Evolutionary conservation across 2,113 vertebrate species (phyloP).

Genomic region (Phodopus roborovskii): DNA sequence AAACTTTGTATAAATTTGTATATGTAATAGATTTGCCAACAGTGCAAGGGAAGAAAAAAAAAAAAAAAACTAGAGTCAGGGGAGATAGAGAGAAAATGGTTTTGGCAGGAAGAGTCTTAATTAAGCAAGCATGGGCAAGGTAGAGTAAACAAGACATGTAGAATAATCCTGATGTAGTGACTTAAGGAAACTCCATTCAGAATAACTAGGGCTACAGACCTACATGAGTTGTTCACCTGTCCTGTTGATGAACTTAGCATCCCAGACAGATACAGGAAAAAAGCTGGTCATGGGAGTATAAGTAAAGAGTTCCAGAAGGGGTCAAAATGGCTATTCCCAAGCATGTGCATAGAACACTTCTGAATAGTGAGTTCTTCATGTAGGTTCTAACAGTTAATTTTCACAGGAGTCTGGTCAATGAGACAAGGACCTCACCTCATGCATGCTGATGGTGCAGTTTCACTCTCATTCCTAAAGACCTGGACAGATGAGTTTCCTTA

Average conservation of each 20-base stretch:
- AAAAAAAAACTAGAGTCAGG: background rate
- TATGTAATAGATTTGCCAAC: background rate
- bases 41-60: background rate
- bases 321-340: background rate
- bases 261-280: no score
- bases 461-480: accelerated
- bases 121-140: constrained; percentile 10
- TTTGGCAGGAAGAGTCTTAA: constrained; percentile 19
- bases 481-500: background rate
- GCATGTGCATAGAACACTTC: background rate
- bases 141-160: constrained; percentile 20
- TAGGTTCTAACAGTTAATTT: background rate
- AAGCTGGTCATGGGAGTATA: accelerated
- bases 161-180: background rate
- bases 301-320: background rate
- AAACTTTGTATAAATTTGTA: constrained; percentile 20
- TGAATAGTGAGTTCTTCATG: background rate
- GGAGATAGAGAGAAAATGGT: background rate
- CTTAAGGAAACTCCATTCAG: background rate
- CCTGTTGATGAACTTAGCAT: accelerated
- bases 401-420: accelerated
- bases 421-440: no score
- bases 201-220: background rate
- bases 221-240: accelerated
- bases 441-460: accelerated